These are phyloP conservation scores for Vombatus ursinus DNA, from an alignment of 2,113 vertebrate genomes.

Conservation along the genomic window DNA sequence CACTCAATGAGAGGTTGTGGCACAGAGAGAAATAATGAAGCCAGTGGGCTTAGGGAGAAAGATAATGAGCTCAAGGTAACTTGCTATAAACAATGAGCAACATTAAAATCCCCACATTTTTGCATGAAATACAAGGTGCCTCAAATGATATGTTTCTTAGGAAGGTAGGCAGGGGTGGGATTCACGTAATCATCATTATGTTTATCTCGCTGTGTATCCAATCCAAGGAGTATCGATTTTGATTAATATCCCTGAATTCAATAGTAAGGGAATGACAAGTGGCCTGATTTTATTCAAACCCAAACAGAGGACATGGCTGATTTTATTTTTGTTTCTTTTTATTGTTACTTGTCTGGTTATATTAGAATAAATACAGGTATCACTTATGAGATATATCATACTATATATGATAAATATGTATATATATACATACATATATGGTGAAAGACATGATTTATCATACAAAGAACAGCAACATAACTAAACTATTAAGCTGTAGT, in stretches of 20 bases:
- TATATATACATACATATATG: not conserved
- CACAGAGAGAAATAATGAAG: not conserved
- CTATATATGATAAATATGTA: not conserved
- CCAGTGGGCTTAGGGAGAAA: not conserved
- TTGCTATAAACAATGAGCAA: not conserved
- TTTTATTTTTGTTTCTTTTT: slow-evolving; percentile 10
- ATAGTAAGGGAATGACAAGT: slow-evolving; percentile 31
- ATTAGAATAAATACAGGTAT: slow-evolving; percentile 47
- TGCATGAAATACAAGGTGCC: not conserved
- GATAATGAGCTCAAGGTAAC: not conserved
- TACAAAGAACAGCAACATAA: not conserved
- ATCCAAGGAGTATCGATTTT: slow-evolving; percentile 21
- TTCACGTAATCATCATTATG: too few species aligned
- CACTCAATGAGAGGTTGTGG: not conserved
- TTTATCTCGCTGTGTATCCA: not conserved
- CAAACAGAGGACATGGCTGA: slow-evolving; percentile 34
- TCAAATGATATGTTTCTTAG: not conserved
- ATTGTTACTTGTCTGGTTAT: slow-evolving; percentile 6
- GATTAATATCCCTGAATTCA: slow-evolving; percentile 14
- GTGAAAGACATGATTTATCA: not conserved
- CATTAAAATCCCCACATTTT: not conserved
- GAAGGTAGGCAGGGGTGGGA: not conserved
- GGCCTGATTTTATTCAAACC: slow-evolving; percentile 42
- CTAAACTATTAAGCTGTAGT: not conserved
- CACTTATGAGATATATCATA: slow-evolving; percentile 26